Percentiles rank a stretch among this genome's conserved stretches.
Evolutionary conservation across 2,113 vertebrate species (phyloP).

Genomic region (Nothoprocta perdicaria): DNA sequence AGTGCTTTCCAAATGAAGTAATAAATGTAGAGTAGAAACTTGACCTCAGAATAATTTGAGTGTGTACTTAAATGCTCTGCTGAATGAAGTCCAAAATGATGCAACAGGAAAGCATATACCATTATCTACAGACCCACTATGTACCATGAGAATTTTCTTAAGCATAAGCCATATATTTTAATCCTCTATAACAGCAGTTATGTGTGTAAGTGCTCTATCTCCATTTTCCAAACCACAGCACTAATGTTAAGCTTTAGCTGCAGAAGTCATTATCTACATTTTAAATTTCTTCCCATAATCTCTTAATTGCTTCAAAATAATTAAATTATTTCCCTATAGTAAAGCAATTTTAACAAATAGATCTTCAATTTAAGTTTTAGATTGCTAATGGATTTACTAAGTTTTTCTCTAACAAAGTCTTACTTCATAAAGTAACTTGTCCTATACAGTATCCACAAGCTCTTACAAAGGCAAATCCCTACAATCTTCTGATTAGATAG

Average conservation of each 20-base stretch:
- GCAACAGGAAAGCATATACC: background rate
- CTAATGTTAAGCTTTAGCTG: background rate
- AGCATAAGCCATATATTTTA: background rate
- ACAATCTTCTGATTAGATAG: background rate
- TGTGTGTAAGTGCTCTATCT: background rate
- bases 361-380: background rate
- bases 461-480: background rate
- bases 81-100: background rate
- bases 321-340: background rate
- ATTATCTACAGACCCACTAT: background rate
- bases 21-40: background rate
- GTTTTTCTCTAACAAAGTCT: background rate
- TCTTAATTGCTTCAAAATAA: background rate
- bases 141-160: background rate
- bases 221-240: background rate
- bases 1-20: background rate
- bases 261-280: background rate
- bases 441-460: background rate
- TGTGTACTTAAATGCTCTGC: background rate
- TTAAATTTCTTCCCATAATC: background rate
- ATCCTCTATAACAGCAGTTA: background rate
- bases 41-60: background rate
- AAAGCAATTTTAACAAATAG: background rate
- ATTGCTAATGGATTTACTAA: background rate
- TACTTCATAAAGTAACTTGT: background rate